Percentiles rank a stretch among this genome's conserved stretches.
These are phyloP conservation scores for Sesamia nonagrioides DNA, from an alignment of 1,140 invertebrate species.

Conservation along the genomic window DNA sequence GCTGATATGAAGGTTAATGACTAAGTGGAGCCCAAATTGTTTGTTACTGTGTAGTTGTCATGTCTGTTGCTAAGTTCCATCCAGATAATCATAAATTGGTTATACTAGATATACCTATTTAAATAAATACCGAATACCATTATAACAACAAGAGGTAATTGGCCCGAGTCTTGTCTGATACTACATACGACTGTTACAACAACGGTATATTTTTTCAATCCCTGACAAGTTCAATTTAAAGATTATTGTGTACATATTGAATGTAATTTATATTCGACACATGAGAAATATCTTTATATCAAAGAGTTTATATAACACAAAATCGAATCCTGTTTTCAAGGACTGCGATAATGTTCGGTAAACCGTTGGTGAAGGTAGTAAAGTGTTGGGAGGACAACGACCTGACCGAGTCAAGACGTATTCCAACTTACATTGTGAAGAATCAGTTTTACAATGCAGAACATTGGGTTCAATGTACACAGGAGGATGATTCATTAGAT, in stretches of 20 bases:
- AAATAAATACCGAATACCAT: constrained; percentile 7
- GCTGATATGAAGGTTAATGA: constrained; percentile 37
- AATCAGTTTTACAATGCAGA: constrained; percentile 75
- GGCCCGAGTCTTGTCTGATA: constrained; percentile 31
- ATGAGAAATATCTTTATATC: constrained; percentile 38
- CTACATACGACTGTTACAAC: constrained; percentile 29
- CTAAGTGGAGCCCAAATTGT: constrained; percentile 3
- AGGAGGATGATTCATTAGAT: constrained; percentile 74
- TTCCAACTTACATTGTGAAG: constrained; percentile 71
- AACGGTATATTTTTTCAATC: constrained; percentile 47
- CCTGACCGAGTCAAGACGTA: constrained; percentile 80
- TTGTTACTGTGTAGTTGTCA: neutral
- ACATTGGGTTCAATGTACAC: constrained; percentile 77
- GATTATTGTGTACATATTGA: constrained; percentile 33
- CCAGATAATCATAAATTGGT: neutral
- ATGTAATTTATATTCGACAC: constrained; percentile 1
- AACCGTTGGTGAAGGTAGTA: constrained; percentile 80
- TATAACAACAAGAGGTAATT: constrained; percentile 36
- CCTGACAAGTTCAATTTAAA: constrained; percentile 36
- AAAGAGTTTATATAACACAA: constrained; percentile 53
- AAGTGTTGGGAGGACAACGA: constrained; percentile 80
- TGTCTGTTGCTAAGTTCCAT: neutral
- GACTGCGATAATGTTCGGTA: constrained; percentile 77
- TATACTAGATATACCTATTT: neutral
- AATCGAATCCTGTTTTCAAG: constrained; percentile 77